Percentiles rank a stretch among this genome's conserved stretches.
Evolutionary conservation across 2,888 invertebrate genomes (phyloP).

Genomic region (Flabesymbios commensalis): DNA sequence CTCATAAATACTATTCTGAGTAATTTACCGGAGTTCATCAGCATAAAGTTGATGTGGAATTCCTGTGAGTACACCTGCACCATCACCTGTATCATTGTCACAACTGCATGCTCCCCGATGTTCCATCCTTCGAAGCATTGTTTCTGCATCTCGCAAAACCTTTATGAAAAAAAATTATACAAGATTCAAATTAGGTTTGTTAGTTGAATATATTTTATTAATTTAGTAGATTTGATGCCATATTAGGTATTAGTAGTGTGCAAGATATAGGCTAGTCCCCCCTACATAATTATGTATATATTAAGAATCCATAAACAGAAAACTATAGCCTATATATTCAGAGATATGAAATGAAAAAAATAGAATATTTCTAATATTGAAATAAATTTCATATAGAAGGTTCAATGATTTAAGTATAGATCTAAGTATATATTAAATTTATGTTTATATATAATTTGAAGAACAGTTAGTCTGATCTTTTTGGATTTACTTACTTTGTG

Average conservation of each 20-base stretch:
- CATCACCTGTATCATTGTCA: slow-evolving; percentile 99
- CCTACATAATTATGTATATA: no score
- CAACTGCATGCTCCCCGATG: slow-evolving; percentile 99
- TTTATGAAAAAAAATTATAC: slow-evolving; percentile 59
- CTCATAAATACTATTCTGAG: no score
- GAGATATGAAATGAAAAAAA: not conserved
- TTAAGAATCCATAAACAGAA: no score
- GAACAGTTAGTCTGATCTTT: no score
- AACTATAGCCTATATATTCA: no score
- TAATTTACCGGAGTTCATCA: slow-evolving; percentile 63
- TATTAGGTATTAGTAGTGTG: not conserved
- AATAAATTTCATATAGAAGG: not conserved
- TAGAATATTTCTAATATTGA: not conserved
- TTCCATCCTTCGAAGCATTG: slow-evolving; percentile 90
- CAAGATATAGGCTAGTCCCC: not conserved
- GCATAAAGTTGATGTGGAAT: slow-evolving; percentile 94
- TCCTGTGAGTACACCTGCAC: slow-evolving; percentile 94
- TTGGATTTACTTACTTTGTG: slow-evolving; percentile 83
- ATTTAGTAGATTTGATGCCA: not conserved
- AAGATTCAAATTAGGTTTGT: not conserved
- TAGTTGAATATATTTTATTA: not conserved
- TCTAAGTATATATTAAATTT: no score
- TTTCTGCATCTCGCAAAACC: slow-evolving; percentile 95
- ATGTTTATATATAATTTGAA: no score
- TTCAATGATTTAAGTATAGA: no score